A percentile compares a stretch with the other conserved stretches of the same genome.
Conservation (phyloP, 2,113 vertebrate genomes). For the Corapipo altera region DNA sequence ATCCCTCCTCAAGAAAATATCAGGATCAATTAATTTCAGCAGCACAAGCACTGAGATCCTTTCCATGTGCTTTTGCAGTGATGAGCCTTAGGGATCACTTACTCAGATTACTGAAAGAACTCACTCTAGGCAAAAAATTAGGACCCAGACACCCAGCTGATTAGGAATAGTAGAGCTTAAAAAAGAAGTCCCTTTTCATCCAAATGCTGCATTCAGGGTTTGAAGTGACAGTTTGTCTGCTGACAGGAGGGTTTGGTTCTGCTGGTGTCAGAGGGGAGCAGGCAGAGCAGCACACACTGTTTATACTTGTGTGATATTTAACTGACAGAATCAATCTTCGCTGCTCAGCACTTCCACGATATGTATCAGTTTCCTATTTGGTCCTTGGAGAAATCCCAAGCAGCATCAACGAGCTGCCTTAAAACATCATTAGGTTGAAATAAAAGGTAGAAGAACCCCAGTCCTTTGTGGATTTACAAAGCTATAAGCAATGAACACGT, state of each 20-base stretch:
- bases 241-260: neutral
- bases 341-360: neutral
- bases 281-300: neutral
- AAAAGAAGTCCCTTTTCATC: neutral
- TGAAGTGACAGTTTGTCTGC: neutral
- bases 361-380: neutral
- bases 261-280: neutral
- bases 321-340: neutral
- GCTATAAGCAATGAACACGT: neutral
- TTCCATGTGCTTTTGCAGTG: accelerated
- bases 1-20: neutral
- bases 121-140: neutral
- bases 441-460: neutral
- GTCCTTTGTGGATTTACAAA: neutral
- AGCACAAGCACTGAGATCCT: neutral
- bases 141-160: neutral
- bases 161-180: neutral
- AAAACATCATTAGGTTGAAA: neutral
- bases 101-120: neutral
- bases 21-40: neutral
- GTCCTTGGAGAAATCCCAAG: conserved; percentile 15
- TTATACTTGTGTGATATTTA: neutral
- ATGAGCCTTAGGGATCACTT: neutral
- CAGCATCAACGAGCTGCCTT: neutral
- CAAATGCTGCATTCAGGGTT: neutral